Evolutionary conservation across 2,888 invertebrate species (phyloP).

Genomic region (Dascillus cervinus): DNA sequence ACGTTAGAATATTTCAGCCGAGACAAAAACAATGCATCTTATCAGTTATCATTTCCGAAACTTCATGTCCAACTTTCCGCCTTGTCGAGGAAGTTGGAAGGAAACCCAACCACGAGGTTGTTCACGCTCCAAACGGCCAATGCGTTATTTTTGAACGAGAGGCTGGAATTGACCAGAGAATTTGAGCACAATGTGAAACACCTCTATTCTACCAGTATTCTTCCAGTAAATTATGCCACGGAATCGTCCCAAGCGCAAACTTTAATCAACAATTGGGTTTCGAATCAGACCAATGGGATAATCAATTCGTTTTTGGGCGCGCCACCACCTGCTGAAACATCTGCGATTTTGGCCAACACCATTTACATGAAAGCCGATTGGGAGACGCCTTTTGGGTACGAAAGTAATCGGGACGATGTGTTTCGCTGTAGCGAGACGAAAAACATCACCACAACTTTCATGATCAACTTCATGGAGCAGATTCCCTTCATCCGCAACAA

Average conservation of each 20-base stretch:
- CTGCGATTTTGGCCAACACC: conserved; percentile 40
- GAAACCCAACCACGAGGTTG: conserved; percentile 14
- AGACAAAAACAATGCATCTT: conserved; percentile 17
- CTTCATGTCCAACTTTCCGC: conserved; percentile 34
- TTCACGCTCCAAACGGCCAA: conserved; percentile 31
- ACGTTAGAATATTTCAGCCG: conserved; percentile 15
- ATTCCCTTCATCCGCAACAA: conserved; percentile 34
- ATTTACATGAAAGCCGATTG: conserved; percentile 43
- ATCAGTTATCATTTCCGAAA: conserved; percentile 24
- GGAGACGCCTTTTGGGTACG: conserved; percentile 40
- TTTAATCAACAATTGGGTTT: conserved; percentile 34
- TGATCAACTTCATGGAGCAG: conserved; percentile 30
- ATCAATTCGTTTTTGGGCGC: conserved; percentile 34
- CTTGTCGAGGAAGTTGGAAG: conserved; percentile 27
- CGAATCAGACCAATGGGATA: conserved; percentile 34
- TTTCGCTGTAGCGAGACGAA: conserved; percentile 27
- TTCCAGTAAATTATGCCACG: conserved; percentile 27
- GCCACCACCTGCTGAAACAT: conserved; percentile 31
- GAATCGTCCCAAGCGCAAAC: conserved; percentile 20
- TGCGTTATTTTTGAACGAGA: conserved; percentile 30
- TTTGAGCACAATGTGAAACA: conserved; percentile 26
- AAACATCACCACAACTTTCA: conserved; percentile 27
- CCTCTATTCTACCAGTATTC: conserved; percentile 29
- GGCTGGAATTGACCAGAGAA: conserved; percentile 22
- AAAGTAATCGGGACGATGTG: conserved; percentile 29